Percentiles rank a stretch among this genome's conserved stretches.
Evolutionary conservation across 2,888 invertebrate species (phyloP).

Genomic region (Thymelicus lineola): DNA sequence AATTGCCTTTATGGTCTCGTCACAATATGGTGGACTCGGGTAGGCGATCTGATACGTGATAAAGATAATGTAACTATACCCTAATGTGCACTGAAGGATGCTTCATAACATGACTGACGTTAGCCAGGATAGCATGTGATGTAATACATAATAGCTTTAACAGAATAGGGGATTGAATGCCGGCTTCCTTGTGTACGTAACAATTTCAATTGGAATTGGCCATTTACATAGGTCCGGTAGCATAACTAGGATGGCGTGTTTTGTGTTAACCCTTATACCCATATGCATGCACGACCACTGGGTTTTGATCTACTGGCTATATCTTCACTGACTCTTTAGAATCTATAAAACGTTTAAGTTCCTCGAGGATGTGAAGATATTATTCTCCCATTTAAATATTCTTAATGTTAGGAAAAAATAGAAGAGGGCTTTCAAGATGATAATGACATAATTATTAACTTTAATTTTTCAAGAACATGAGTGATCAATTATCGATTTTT

Average conservation of each 20-base stretch:
- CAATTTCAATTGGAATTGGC: constrained; percentile 2
- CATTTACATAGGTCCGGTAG: not conserved
- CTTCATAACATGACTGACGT: constrained; percentile 19
- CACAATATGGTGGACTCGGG: not conserved
- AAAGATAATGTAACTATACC: constrained; percentile 20
- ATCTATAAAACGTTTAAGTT: too few relatives aligned
- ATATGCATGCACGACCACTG: not conserved
- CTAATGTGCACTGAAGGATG: constrained; percentile 8
- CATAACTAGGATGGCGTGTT: not conserved
- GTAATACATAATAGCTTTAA: constrained; percentile 28
- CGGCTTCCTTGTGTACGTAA: constrained; percentile 29
- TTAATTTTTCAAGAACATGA: too few relatives aligned
- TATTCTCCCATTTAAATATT: too few relatives aligned
- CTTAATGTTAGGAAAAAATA: too few relatives aligned
- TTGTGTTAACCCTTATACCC: constrained; percentile 1
- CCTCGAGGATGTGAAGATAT: too few relatives aligned
- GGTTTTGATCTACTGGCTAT: not conserved
- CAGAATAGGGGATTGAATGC: constrained; percentile 30
- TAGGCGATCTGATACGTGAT: constrained; percentile 8
- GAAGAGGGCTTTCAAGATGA: too few relatives aligned
- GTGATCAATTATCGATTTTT: too few relatives aligned
- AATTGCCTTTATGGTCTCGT: constrained; percentile 4
- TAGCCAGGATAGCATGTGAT: constrained; percentile 10
- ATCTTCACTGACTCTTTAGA: too few relatives aligned
- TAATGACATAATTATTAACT: too few relatives aligned